Conservation (phyloP, 2,113 vertebrate species). For the Pelecanus crispus region DNA sequence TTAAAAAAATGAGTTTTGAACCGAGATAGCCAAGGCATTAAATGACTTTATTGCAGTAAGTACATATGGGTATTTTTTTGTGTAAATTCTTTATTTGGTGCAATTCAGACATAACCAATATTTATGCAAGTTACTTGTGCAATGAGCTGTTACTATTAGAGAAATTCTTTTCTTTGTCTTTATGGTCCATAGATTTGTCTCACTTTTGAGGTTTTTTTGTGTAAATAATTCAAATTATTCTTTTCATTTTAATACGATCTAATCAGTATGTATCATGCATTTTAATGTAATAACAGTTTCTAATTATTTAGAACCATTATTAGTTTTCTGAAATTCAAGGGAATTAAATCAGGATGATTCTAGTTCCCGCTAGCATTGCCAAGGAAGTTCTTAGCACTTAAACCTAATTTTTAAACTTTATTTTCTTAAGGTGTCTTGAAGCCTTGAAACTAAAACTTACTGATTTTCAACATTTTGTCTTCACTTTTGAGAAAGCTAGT, state of each 20-base stretch:
- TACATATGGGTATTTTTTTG: background rate
- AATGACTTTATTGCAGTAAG: background rate
- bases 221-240: constrained; percentile 48
- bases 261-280: constrained; percentile 56
- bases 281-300: constrained; percentile 49
- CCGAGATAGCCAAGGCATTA: background rate
- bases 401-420: background rate
- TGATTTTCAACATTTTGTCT: background rate
- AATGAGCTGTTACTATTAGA: constrained; percentile 7
- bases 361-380: background rate
- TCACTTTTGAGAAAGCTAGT: background rate
- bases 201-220: background rate
- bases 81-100: constrained; percentile 17
- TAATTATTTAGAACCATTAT: constrained; percentile 44
- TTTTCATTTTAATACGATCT: constrained; percentile 34
- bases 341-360: constrained; percentile 7
- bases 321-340: constrained; percentile 19
- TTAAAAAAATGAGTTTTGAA: constrained; percentile 38
- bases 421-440: background rate
- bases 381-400: background rate
- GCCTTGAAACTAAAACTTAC: background rate
- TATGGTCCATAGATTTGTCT: constrained; percentile 29
- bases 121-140: constrained; percentile 25
- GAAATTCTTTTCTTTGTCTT: constrained; percentile 50
- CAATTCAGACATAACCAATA: constrained; percentile 25